Evolutionary conservation across 2,888 invertebrate species (phyloP), one percentile per base, ranked within the genome.

Genomic region (Mesorhabditis belari): DNA sequence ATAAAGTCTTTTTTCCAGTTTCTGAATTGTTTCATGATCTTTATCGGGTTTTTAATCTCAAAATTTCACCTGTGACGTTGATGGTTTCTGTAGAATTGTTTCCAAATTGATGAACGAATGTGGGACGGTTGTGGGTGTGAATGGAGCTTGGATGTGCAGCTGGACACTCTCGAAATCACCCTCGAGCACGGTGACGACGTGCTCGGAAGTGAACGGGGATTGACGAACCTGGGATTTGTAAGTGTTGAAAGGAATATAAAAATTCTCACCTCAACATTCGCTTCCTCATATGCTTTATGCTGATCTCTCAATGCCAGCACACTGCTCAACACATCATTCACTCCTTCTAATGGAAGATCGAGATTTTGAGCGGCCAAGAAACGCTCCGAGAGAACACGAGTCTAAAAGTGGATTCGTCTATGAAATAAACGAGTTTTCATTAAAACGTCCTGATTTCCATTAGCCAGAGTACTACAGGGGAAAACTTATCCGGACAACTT

Each of bases 111-210:
- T 70, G 55, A 69, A 71, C 55, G 69, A 66, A 24, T 50, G 60
- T 17, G 51, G 19, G 9, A 17, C 24, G 54, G n/a, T 54, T 17
- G 54, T 5, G 2, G 27, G n/a, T n/a, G n/a, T n/a, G n/a, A n/a
- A n/a, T n/a, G 12, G 28, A 2, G 51, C 58, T 28, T 61, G 12
- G 2, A 35, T 9, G 2, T 21, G 51, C 51, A 50, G 51, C 21
- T 6, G 6, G 51, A 50, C 21, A 9, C 21, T 9, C 19, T 50
- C 2, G 17, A 9, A 52, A n/a, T 61, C 61, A 4, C 62, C 59
- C 58, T 74, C 75, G 0, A 73, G 58, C 0, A 75, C 72, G 49
- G 72, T 75, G 3, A 75, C 69, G 19, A 71, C 55, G 54, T 74
- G 71, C 26, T 73, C 71, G 57, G 61, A 71, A 25, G 63, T 61